phyloP scores from a whole-genome alignment of 2,113 vertebrate genomes.

The Haemorhous mexicanus region DNA sequence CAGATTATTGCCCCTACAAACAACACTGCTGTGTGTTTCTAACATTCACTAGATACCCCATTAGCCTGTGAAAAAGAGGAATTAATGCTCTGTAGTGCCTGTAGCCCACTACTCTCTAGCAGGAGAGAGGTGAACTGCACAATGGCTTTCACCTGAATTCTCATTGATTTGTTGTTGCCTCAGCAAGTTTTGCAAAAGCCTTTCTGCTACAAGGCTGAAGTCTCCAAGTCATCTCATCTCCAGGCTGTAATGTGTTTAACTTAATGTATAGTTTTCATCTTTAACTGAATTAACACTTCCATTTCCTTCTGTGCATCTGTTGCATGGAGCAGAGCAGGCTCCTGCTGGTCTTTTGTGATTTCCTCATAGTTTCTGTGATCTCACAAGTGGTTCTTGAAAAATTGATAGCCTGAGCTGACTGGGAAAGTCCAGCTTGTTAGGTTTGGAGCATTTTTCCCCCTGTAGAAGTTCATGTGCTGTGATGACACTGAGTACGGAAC shows the following conservation, averaged over 20 bases:
- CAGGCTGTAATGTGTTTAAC: not conserved
- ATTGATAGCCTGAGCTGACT: not conserved
- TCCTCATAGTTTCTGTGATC: not conserved
- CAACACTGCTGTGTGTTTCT: not conserved
- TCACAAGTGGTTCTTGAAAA: not conserved
- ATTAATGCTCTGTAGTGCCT: not conserved
- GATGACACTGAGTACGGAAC: not conserved
- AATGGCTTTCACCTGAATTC: not conserved
- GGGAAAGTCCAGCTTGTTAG: not conserved
- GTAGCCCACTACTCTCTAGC: not conserved
- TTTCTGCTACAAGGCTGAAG: not conserved
- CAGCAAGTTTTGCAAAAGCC: not conserved
- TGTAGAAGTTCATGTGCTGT: not conserved
- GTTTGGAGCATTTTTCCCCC: not conserved
- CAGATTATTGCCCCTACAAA: not conserved
- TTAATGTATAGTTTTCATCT: not conserved
- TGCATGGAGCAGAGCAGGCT: not conserved
- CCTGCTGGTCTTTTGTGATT: not conserved
- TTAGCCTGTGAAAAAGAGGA: not conserved
- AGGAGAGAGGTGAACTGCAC: not conserved
- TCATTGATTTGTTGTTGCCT: not conserved
- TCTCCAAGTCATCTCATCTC: not conserved
- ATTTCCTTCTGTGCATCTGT: not conserved
- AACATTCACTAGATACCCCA: no score
- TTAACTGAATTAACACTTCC: not conserved